phyloP scores from a whole-genome alignment of 2,113 vertebrate genomes.

The Dendrocopos noguchii region DNA sequence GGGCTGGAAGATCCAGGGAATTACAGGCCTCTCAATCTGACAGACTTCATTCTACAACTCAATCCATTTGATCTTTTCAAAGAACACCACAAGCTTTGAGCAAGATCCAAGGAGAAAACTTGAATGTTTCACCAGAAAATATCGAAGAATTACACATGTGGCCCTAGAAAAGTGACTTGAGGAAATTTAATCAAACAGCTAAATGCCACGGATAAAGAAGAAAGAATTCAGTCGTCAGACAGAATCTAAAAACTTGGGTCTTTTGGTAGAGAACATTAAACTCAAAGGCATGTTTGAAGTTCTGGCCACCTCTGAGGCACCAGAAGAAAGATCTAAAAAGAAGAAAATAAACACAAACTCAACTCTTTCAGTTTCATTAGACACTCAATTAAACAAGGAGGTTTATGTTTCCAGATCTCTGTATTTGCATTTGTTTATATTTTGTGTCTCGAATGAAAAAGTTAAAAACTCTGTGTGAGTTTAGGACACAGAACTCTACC shows the following conservation, averaged over 20 bases:
- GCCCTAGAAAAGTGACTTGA: neutral
- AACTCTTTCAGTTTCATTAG: neutral
- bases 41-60: neutral
- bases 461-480: neutral
- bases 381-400: neutral
- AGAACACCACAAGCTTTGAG: neutral
- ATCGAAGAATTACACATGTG: neutral
- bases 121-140: neutral
- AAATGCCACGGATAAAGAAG: neutral
- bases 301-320: neutral
- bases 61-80: neutral
- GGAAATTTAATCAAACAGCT: neutral
- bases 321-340: neutral
- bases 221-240: neutral
- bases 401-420: neutral
- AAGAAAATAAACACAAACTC: neutral
- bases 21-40: neutral
- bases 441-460: constrained; percentile 10
- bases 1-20: neutral
- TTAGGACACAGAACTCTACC: neutral
- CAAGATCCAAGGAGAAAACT: neutral
- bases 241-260: neutral
- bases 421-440: neutral
- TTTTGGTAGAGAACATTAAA: neutral
- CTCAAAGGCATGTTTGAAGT: neutral